Base-by-base conservation (phyloP, 2,888 invertebrate genomes). In the Tortrix viridana region DNA sequence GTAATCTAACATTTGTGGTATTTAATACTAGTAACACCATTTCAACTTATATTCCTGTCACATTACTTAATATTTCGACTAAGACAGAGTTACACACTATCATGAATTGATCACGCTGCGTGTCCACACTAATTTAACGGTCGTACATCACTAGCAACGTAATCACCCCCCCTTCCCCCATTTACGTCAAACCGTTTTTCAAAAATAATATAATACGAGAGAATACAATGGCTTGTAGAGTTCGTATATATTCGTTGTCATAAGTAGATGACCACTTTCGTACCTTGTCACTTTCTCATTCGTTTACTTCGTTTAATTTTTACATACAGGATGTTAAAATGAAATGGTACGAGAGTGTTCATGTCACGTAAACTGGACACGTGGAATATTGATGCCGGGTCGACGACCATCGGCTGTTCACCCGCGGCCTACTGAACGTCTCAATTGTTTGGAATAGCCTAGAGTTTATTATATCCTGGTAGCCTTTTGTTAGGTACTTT, bases 361-460 rank as follows among this genome's bases (percentile, higher is more conserved):
- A 2, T 12, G 12, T 32, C 3, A 32, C 2, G 32, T 32, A 12
- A 12, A 12, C 32, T 16, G 32, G 32, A 50, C 32, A 32, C 37
- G 23, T 67, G 62, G 50, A 71, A 71, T 74, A 74, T 76, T 74
- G 71, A 77, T 71, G 66, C 41, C 14, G 55, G 75, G 72, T 77
- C 74, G 69, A 66, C 55, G 75, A 69, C 77, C 76, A 74, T 68
- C 66, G 77, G 75, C 67, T 74, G 68, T 77, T 79, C 72, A 77
- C 75, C 76, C 68, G 57, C 26, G 23, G 22, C 38, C 67, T 60
- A 61, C 26, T 58, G 60, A 60, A 56, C 32, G 38, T 19, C 43
- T 48, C 49, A 49, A 61, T 52, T 53, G 23, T 37, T 23, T 41
- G 18, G 12, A 9, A 32, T 20, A 38, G 26, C 9, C 52, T 46